Conservation (phyloP, 1,140 invertebrate genomes). For the Mactra quadrangularis region DNA sequence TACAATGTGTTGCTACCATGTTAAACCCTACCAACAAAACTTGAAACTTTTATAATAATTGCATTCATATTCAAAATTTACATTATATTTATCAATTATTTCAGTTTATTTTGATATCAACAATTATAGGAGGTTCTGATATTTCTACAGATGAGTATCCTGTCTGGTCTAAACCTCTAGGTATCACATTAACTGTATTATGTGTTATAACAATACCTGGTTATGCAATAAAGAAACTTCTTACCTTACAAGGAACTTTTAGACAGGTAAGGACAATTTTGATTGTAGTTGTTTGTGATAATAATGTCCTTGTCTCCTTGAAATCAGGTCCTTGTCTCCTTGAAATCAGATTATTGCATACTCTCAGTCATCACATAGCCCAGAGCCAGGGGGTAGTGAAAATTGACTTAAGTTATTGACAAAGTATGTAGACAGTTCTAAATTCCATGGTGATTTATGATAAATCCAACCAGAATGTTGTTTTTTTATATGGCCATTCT, state of each 20-base stretch:
- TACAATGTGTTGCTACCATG: no score
- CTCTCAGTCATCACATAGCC: no score
- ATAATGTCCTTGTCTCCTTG: no score
- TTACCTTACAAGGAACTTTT: slow-evolving; percentile 59
- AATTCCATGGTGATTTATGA: no score
- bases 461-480: no score
- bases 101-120: slow-evolving; percentile 78
- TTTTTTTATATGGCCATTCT: no score
- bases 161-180: slow-evolving; percentile 74
- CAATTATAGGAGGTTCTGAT: slow-evolving; percentile 25
- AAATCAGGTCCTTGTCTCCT: neutral
- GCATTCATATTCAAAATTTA: no score
- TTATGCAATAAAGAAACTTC: slow-evolving; percentile 67
- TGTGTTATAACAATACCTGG: slow-evolving; percentile 73
- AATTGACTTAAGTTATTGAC: no score
- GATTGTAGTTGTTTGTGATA: neutral
- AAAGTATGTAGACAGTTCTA: no score
- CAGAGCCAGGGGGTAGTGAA: no score
- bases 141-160: slow-evolving; percentile 66
- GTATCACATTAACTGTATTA: slow-evolving; percentile 69
- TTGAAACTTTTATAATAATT: no score
- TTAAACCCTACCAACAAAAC: no score
- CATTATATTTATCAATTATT: slow-evolving; percentile 34
- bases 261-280: slow-evolving; percentile 62
- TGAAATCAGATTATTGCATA: neutral